Evolutionary conservation across 2,888 invertebrate species (phyloP), one percentile per base, ranked within the genome.

Genomic region (Drosophila anceps): DNA sequence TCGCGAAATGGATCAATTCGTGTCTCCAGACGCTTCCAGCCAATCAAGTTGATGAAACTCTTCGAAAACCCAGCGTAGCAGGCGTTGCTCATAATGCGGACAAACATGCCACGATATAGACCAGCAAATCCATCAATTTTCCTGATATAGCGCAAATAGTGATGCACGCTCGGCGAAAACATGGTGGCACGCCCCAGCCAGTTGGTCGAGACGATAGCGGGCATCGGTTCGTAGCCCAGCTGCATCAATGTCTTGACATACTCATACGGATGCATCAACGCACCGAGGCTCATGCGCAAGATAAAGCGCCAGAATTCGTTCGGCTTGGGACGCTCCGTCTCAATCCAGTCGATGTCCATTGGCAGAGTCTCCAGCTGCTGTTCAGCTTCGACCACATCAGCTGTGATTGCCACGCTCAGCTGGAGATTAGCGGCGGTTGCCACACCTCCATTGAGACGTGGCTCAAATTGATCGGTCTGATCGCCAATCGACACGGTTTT

Each of bases 241-340:
- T 88, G 88, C 58, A 86, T 88, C 4, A 85, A 39, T 0, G 75
- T 20, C 57, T 68, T 84, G 20, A 81, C 79, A 7, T 79, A 67
- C 6, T 81, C 79, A 39, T 71, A 75, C 0, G 86, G 84, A 60
- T 88, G 76, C 33, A 74, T 48, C 0, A 84, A 24, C 0, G 70
- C 51, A 0, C 60, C 69, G 1, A 69, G 69, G 6, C 60, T 43
- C 67, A 84, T 29, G 12, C 79, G 74, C 15, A 79, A 13, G 3
- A 43, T 12, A n/a, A 77, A 85, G 24, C 83, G 76, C 7, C 78
- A 31, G 9, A 62, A 8, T 0, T 65, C 67, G 35, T 58, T 73
- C 7, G 84, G 81, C 3, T 61, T 55, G 27, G 44, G 55, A 12
- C 33, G 10, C 6, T 35, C 12, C 1, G 10, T 5, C 4, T 20